Percentiles rank a stretch among this genome's conserved stretches.
These are phyloP conservation scores for Alfaro cultratus DNA, from an alignment of 2,797 vertebrate species.

Conservation along the genomic window DNA sequence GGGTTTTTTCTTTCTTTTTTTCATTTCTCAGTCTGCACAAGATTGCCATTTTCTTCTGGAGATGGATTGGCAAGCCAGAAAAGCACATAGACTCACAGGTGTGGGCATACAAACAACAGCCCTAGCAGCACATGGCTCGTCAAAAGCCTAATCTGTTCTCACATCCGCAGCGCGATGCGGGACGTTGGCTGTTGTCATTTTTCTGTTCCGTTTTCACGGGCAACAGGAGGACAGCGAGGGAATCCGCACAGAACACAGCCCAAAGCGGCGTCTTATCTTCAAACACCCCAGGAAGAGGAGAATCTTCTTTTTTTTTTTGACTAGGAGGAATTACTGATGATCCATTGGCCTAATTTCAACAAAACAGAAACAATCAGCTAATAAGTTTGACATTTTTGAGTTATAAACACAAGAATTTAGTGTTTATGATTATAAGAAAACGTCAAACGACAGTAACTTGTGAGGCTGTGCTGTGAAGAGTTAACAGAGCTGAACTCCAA, in stretches of 20 bases:
- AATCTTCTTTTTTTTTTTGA: not conserved
- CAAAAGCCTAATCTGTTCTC: constrained; percentile 60
- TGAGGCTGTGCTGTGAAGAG: not conserved
- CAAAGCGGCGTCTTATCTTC: constrained; percentile 50
- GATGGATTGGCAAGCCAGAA: constrained; percentile 32
- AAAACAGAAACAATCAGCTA: not conserved
- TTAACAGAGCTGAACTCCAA: not conserved
- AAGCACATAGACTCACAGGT: constrained; percentile 27
- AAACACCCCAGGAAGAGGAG: constrained; percentile 21
- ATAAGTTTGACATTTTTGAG: not conserved
- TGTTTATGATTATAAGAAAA: constrained; percentile 5
- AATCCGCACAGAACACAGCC: constrained; percentile 44
- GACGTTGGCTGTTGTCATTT: constrained; percentile 49
- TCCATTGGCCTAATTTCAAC: not conserved
- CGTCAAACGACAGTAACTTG: not conserved
- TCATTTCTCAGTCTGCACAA: constrained; percentile 14
- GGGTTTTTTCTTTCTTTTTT: constrained; percentile 3
- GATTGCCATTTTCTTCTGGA: constrained; percentile 36
- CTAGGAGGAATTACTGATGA: not conserved
- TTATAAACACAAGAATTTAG: not conserved
- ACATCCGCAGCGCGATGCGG: constrained; percentile 51
- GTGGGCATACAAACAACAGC: constrained; percentile 40
- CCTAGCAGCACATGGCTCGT: constrained; percentile 55
- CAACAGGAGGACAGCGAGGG: constrained; percentile 54
- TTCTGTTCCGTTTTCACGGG: constrained; percentile 61